phyloP scores from a whole-genome alignment of 2,888 invertebrate species.

The Ormyrus labotus region DNA sequence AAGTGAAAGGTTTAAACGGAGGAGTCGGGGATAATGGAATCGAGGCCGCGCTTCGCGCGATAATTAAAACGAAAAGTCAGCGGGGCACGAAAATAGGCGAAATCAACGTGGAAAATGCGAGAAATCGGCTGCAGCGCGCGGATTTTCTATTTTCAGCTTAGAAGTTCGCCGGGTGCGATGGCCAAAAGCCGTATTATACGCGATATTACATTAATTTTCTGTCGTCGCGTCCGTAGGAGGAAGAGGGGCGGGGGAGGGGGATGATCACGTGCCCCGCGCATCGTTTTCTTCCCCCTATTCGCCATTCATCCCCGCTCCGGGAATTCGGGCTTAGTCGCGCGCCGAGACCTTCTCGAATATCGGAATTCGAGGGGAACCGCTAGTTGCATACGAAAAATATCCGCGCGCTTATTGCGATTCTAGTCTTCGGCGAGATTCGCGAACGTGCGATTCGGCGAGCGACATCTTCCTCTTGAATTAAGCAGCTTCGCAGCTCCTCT shows the following conservation, averaged over 20 bases:
- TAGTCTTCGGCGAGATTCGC: no score
- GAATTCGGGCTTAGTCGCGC: neutral
- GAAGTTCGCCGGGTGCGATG: slow-evolving; percentile 14
- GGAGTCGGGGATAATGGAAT: neutral
- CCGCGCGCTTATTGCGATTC: no score
- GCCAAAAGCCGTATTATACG: slow-evolving; percentile 20
- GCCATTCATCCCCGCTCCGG: slow-evolving; percentile 6
- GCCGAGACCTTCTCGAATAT: no score
- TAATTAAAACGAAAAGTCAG: slow-evolving; percentile 15
- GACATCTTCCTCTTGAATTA: no score
- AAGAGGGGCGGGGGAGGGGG: neutral
- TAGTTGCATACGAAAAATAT: no score
- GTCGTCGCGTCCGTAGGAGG: neutral
- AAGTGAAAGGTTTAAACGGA: slow-evolving; percentile 1
- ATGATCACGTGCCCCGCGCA: neutral
- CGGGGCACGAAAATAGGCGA: slow-evolving; percentile 6
- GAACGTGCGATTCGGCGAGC: no score
- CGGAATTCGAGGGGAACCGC: no score
- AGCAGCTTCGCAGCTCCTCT: no score
- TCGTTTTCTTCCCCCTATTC: neutral
- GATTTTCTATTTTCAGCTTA: slow-evolving; percentile 32
- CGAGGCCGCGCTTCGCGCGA: neutral
- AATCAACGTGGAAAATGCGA: slow-evolving; percentile 40
- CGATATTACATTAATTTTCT: slow-evolving; percentile 27
- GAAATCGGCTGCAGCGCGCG: slow-evolving; percentile 32